Conservation (phyloP, 2,113 vertebrate genomes). For the Orthonyx spaldingii region DNA sequence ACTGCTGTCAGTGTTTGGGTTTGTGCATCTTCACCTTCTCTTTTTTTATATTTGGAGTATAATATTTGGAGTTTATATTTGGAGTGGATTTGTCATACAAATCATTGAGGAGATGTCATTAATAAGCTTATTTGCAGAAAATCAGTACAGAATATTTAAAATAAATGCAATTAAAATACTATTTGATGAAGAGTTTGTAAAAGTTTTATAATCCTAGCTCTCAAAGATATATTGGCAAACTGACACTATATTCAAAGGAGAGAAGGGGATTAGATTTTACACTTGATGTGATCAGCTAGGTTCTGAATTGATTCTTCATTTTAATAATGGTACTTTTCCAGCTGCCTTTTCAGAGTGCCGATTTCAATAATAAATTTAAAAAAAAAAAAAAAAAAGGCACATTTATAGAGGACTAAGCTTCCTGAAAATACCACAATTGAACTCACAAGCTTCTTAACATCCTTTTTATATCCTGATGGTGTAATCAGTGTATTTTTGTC, state of each 20-base stretch:
- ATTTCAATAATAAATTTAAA: background rate
- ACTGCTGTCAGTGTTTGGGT: background rate
- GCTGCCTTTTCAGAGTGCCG: background rate
- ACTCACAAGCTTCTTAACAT: conserved; percentile 29
- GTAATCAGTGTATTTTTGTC: background rate
- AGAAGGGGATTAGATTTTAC: background rate
- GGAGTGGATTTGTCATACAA: background rate
- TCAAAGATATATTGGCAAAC: background rate
- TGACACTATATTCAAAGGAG: background rate
- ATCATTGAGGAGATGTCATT: background rate
- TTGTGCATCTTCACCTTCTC: background rate
- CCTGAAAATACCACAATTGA: conserved; percentile 12
- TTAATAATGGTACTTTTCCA: background rate
- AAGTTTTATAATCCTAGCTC: background rate
- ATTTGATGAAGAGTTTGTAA: background rate
- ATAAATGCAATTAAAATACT: background rate
- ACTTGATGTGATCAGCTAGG: background rate
- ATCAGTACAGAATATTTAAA: background rate
- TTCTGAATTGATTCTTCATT: background rate
- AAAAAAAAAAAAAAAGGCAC: background rate
- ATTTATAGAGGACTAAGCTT: conserved; percentile 1
- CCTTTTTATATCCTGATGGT: conserved; percentile 22
- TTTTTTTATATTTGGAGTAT: background rate
- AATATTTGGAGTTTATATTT: background rate
- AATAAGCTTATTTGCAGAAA: background rate